Base-by-base conservation (phyloP, 1,140 invertebrate genomes). In the Bombus waltoni region DNA sequence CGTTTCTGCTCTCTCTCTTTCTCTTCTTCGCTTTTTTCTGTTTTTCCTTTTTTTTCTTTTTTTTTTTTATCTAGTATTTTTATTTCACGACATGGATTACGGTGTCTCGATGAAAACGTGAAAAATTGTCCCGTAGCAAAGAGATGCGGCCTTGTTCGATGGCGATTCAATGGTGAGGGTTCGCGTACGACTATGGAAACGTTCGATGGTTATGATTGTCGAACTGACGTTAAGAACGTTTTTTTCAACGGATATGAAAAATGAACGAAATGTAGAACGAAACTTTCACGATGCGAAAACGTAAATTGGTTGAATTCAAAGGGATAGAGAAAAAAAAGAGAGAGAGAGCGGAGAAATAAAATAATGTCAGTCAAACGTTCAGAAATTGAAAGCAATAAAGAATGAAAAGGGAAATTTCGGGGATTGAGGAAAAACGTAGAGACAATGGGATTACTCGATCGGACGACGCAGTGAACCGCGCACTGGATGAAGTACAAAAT, bases 121-220 rank as follows among this genome's bases (percentile, higher is more conserved):
- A 85, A 85, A 85, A 85, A 85, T 80, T 73, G 83, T 80, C 57
- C 83, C 83, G 83, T 85, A 80, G 65, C 76, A 85, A 85, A 85
- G 83, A 85, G 83, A 80, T 75, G 72, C 42, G 42, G 22, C 53
- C 53, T 40, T 72, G 70, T 42, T 62, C 42, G n/a, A n/a, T 42
- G 65, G 40, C 71, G 76, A 84, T 71, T 72, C 76, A 28, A 47
- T 59, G 79, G 42, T n/a, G 70, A 73, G 79, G 32, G 22, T 44
- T 78, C 59, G 75, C 70, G 80, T 81, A 81, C 80, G 76, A 78
- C 82, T 71, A 80, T 80, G 77, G 68, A 83, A 53, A 76, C 72
- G 72, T 77, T 32, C 44, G 57, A n/a, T 81, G 66, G 57, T 65
- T 11, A 74, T 76, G 59, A 80, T 79, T 72, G 53, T 76, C 87